Evolutionary conservation across 2,888 invertebrate genomes (phyloP).

Genomic region (Zelleria hepariella): DNA sequence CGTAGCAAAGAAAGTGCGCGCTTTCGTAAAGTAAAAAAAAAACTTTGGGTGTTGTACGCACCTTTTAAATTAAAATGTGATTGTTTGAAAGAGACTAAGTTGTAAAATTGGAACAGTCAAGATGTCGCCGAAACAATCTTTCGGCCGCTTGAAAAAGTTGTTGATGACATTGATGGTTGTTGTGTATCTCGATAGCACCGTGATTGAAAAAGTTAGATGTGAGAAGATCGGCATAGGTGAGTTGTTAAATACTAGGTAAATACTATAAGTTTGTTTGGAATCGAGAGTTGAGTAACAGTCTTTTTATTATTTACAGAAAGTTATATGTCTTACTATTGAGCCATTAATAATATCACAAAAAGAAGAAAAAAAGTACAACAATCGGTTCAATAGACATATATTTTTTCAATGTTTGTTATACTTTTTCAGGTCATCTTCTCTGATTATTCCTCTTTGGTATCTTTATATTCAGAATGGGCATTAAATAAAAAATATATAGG

Average conservation of each 20-base stretch:
- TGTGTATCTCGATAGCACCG: slow-evolving; percentile 26
- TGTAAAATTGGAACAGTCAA: slow-evolving; percentile 17
- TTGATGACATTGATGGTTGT: slow-evolving; percentile 30
- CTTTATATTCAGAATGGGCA: too few species aligned
- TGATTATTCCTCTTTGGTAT: too few species aligned
- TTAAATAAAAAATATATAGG: too few species aligned
- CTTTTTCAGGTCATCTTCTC: too few species aligned
- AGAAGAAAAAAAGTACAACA: too few species aligned
- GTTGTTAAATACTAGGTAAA: slow-evolving; percentile 15
- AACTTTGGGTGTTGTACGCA: background rate
- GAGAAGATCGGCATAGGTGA: slow-evolving; percentile 45
- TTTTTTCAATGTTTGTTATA: too few species aligned
- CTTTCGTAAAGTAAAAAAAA: background rate
- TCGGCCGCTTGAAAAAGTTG: slow-evolving; percentile 22
- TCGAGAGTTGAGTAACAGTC: too few species aligned
- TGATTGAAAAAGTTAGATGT: slow-evolving; percentile 23
- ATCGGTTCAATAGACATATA: too few species aligned
- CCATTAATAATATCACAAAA: too few species aligned
- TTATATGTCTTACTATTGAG: too few species aligned
- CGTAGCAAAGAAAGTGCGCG: background rate
- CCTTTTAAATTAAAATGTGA: slow-evolving; percentile 25
- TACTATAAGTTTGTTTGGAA: too few species aligned
- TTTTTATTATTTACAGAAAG: too few species aligned
- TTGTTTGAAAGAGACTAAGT: slow-evolving; percentile 23
- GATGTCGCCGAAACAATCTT: slow-evolving; percentile 27